Conservation (phyloP, 35 echinoderm and acorn worm genomes). For the Diadema setosum region DNA sequence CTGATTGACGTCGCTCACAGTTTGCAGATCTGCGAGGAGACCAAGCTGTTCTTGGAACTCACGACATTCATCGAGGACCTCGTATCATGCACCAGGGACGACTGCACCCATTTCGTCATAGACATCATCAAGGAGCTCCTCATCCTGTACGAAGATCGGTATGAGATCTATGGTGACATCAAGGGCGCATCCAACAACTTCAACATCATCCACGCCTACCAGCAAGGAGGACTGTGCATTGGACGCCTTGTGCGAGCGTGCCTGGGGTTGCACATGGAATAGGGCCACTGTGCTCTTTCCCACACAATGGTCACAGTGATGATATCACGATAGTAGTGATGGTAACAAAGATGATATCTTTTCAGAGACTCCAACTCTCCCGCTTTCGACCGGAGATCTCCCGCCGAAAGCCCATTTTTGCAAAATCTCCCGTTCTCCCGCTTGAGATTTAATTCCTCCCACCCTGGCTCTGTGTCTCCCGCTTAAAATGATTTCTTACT, state of each 20-base stretch:
- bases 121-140: constrained; percentile 39
- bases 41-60: constrained; percentile 41
- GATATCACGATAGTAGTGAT: too few relatives aligned
- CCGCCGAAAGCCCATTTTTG: too few relatives aligned
- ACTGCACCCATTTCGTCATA: constrained; percentile 52
- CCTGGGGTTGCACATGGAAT: too few relatives aligned
- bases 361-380: too few relatives aligned
- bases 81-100: constrained; percentile 22
- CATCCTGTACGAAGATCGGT: constrained; percentile 63
- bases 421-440: too few relatives aligned
- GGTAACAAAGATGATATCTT: too few relatives aligned
- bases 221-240: constrained; percentile 75
- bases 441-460: too few relatives aligned
- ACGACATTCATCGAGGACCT: constrained; percentile 70
- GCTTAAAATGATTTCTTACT: too few relatives aligned
- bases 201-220: constrained; percentile 44
- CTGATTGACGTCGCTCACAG: constrained; percentile 52
- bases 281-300: too few relatives aligned
- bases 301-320: too few relatives aligned
- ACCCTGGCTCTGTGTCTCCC: too few relatives aligned
- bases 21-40: constrained; percentile 33
- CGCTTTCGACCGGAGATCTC: too few relatives aligned
- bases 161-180: constrained; percentile 79
- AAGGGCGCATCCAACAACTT: constrained; percentile 47
- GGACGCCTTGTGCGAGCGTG: constrained; percentile 63